Evolutionary conservation across 2,888 invertebrate genomes (phyloP), one percentile per base, ranked within the genome.

Genomic region (Coleophora flavipennella): DNA sequence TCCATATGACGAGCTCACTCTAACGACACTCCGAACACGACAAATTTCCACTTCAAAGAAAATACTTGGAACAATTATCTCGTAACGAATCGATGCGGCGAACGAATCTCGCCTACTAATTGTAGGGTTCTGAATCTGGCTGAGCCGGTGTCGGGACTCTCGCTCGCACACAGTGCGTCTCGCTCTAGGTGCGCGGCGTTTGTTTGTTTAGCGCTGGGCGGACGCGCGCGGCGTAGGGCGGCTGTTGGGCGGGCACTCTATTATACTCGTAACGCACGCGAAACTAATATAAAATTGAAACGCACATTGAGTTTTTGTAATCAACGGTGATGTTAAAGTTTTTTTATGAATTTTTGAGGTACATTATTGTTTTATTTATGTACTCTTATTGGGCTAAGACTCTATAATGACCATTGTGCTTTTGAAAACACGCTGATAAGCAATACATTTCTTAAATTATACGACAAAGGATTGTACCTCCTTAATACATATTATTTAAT

Each of bases 91-190:
- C 76, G 83, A 81, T 83, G 79, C 79, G 74, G 67, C 83, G 81
- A 72, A 73, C 76, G 83, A 78, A 84, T 80, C 81, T 83, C 74
- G 78, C 69, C 75, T 75, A 83, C 83, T 84, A 84, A 84, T 84
- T 84, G 84, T 67, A 76, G 84, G 83, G 77, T 83, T 71, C 61
- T 67, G 57, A 62, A 67, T 66, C 56, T 57, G 59, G 53, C 62
- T 57, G 51, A 54, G 59, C 58, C 20, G 20, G 58, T 59, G 64
- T 55, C 49, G 51, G 55, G 47, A 49, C 6, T 65, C 75, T 64
- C 71, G 40, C 68, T 77, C 69, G 56, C 62, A 49, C 68, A 39
- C 41, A 48, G 40, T 45, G 54, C 56, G 59, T 70, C 74, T 67
- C 75, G 44, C 53, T 66, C 68, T 40, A 49, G 51, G 51, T 44